These are phyloP conservation scores for Rhagonycha lutea DNA, from an alignment of 2,888 invertebrate genomes.

Conservation along the genomic window DNA sequence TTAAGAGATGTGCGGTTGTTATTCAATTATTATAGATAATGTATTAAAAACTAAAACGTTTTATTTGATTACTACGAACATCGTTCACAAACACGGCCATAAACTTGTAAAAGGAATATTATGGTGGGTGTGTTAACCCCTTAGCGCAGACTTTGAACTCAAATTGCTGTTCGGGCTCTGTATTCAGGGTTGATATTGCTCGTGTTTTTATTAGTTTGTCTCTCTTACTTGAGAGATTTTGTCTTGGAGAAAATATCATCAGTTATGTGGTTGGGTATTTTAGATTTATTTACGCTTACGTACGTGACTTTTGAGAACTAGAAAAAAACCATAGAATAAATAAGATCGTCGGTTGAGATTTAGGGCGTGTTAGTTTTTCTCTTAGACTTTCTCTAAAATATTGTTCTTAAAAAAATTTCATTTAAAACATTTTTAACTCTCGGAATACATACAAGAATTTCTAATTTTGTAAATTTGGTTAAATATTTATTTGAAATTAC, in stretches of 20 bases:
- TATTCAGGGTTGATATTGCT: slow-evolving; percentile 1
- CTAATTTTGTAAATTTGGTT: not conserved
- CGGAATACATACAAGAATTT: not conserved
- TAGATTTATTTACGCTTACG: slow-evolving; percentile 17
- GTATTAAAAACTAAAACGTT: not conserved
- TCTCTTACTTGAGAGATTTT: slow-evolving; percentile 5
- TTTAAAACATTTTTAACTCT: not conserved
- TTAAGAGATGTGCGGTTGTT: not conserved
- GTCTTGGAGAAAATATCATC: slow-evolving; percentile 5
- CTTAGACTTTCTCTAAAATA: not conserved
- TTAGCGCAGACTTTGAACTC: slow-evolving; percentile 12
- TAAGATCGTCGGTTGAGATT: not conserved
- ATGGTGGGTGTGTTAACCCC: slow-evolving; percentile 11
- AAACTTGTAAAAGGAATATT: slow-evolving; percentile 17
- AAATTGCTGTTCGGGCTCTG: slow-evolving; percentile 9
- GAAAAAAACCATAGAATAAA: not conserved
- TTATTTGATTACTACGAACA: not conserved
- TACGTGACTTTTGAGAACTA: slow-evolving; percentile 17
- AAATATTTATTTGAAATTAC: not conserved
- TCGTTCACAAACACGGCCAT: slow-evolving; percentile 5
- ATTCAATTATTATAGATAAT: not conserved
- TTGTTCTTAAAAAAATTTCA: not conserved
- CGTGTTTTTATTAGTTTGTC: slow-evolving; percentile 17
- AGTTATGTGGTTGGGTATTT: slow-evolving; percentile 9
- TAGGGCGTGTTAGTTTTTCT: not conserved